These are phyloP conservation scores for Rattus rattus DNA, from an alignment of 2,113 vertebrate species.

Conservation along the genomic window DNA sequence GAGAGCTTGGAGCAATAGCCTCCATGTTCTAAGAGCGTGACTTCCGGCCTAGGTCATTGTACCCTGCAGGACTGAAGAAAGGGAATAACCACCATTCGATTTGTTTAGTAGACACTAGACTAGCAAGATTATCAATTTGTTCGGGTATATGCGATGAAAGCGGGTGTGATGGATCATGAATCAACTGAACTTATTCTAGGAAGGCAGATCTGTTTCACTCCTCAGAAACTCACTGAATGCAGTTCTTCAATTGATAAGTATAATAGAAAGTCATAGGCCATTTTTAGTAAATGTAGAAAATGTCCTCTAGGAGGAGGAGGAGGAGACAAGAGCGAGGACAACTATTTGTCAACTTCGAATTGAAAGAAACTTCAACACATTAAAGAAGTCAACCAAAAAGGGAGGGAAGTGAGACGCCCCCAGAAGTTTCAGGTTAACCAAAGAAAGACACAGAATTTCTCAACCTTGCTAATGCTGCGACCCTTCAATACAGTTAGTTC, in stretches of 20 bases:
- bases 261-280: neutral
- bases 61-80: neutral
- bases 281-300: neutral
- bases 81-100: neutral
- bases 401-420: neutral
- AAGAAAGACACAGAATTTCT: neutral
- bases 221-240: neutral
- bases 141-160: neutral
- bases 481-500: neutral
- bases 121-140: neutral
- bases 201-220: neutral
- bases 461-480: neutral
- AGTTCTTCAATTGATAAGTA: neutral
- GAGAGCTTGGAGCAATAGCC: neutral
- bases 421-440: neutral
- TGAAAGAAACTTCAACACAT: neutral
- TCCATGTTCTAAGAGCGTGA: neutral
- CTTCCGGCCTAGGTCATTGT: neutral
- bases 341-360: neutral
- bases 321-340: neutral
- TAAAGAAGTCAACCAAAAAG: neutral
- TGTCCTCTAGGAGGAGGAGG: no score
- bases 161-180: neutral
- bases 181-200: neutral
- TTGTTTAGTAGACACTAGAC: neutral